Evolutionary conservation across 2,113 vertebrate species (phyloP), one percentile per base, ranked within the genome.

Genomic region (Chlorodrepanis virens): DNA sequence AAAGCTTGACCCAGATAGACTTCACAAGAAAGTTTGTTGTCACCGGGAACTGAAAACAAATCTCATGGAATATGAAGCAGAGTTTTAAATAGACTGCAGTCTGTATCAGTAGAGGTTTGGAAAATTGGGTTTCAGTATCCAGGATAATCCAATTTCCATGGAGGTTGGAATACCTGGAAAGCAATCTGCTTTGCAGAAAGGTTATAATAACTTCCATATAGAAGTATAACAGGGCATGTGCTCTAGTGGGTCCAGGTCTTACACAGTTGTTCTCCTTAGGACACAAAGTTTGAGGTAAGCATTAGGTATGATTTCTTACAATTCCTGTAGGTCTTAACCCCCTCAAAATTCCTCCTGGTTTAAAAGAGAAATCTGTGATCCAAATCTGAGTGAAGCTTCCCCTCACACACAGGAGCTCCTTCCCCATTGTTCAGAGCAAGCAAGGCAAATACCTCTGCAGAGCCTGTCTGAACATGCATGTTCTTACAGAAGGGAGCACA

Each of bases 1-100:
- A 93, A 96, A 87, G 52, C 90, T 76, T 96, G 92, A 96, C 96
- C 88, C 69, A 93, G 77, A 67, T 56, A 93, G 94, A 92, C 88
- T 93, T 94, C 31, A 49, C 84, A 81, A 87, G 79, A 64, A 96
- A 94, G 80, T 94, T 90, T 90, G 90, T 86, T 96, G 91, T 89
- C 93, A 89, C 69, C 53, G 35, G 74, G 86, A 94, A 57, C 76
- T 49, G 72, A 87, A 93, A 96, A 93, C 88, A 94, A 83, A 92
- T 80, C 72, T 92, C 76, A 53, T 45, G 79, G 69, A 95, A 64
- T 53, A 68, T 20, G 69, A 90, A 89, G 65, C 44, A 90, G 90
- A 47, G 52, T 68, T 83, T 83, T 60, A 93, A 78, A 75, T 81
- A 94, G 92, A 81, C 1, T 11, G 21, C 76, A 89, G 54, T 39